Conservation (phyloP, 2,888 invertebrate genomes). For the Macaria notata region DNA sequence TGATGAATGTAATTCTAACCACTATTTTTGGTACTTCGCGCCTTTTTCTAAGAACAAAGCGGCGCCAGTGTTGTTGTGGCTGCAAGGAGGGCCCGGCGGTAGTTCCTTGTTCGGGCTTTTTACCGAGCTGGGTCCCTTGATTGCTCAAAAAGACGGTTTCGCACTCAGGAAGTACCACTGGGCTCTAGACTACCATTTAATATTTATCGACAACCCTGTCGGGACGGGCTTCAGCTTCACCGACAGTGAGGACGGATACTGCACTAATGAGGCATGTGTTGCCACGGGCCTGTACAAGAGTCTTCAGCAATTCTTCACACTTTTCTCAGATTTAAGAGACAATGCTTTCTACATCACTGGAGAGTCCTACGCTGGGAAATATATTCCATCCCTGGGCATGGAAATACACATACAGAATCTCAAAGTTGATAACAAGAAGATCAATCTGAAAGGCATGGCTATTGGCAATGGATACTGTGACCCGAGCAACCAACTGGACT, state of each 20-base stretch:
- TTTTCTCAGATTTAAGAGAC: slow-evolving; percentile 78
- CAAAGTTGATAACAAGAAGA: slow-evolving; percentile 43
- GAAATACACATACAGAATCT: slow-evolving; percentile 76
- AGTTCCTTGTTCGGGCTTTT: slow-evolving; percentile 81
- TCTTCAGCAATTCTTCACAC: slow-evolving; percentile 81
- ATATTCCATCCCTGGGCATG: slow-evolving; percentile 74
- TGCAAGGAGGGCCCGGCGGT: slow-evolving; percentile 83
- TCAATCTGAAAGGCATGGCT: slow-evolving; percentile 80
- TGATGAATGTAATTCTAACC: slow-evolving; percentile 77
- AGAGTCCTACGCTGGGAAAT: slow-evolving; percentile 84
- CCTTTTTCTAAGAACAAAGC: slow-evolving; percentile 60
- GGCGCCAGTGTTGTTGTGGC: slow-evolving; percentile 80
- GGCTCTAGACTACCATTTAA: slow-evolving; percentile 80
- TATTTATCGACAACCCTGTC: slow-evolving; percentile 86
- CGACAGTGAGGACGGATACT: slow-evolving; percentile 74
- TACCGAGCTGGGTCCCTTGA: slow-evolving; percentile 83
- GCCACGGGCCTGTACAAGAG: slow-evolving; percentile 77
- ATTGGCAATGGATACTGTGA: slow-evolving; percentile 80
- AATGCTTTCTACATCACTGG: slow-evolving; percentile 84
- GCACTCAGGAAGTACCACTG: slow-evolving; percentile 76
- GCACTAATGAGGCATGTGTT: slow-evolving; percentile 78
- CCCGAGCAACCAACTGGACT: slow-evolving; percentile 74
- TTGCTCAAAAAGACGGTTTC: slow-evolving; percentile 62
- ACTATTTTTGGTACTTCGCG: slow-evolving; percentile 86
- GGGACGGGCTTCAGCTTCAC: slow-evolving; percentile 86